phyloP scores from a whole-genome alignment of 2,888 invertebrate species.

The Himalopsyche japonica region DNA sequence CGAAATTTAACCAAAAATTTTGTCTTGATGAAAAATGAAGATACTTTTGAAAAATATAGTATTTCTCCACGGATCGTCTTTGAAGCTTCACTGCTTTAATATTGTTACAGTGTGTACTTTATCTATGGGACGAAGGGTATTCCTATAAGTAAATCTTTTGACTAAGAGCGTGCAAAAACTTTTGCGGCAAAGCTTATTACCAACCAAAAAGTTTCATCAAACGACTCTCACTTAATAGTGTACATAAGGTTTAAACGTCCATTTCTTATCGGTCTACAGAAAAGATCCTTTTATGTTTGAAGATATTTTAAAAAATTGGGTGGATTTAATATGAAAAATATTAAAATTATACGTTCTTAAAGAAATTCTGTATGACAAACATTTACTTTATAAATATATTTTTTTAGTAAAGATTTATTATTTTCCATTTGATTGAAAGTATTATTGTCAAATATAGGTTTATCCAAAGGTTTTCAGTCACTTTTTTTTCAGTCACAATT shows the following conservation, averaged over 20 bases:
- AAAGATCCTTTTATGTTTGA: not conserved
- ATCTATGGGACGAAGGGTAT: not conserved
- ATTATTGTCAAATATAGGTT: too few species aligned
- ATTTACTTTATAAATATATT: too few species aligned
- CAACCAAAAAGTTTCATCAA: slow-evolving; percentile 15
- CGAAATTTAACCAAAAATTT: too few species aligned
- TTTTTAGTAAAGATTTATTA: too few species aligned
- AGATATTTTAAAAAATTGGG: not conserved
- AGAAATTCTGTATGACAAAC: too few species aligned
- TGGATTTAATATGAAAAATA: not conserved
- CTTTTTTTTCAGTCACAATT: too few species aligned
- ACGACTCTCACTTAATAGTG: slow-evolving; percentile 4
- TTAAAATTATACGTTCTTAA: too few species aligned
- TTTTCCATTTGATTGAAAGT: too few species aligned
- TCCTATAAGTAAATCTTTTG: slow-evolving; percentile 7
- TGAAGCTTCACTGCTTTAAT: not conserved
- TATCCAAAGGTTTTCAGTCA: too few species aligned
- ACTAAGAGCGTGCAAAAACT: slow-evolving; percentile 12
- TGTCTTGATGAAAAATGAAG: too few species aligned
- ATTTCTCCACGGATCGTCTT: not conserved
- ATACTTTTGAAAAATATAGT: not conserved
- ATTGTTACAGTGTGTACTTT: not conserved
- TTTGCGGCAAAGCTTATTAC: slow-evolving; percentile 16
- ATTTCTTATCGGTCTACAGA: not conserved
- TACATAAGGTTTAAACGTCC: not conserved